Evolutionary conservation across 1,140 invertebrate species (phyloP), one percentile per base, ranked within the genome.

Genomic region (Lordiphosa clarofinis): DNA sequence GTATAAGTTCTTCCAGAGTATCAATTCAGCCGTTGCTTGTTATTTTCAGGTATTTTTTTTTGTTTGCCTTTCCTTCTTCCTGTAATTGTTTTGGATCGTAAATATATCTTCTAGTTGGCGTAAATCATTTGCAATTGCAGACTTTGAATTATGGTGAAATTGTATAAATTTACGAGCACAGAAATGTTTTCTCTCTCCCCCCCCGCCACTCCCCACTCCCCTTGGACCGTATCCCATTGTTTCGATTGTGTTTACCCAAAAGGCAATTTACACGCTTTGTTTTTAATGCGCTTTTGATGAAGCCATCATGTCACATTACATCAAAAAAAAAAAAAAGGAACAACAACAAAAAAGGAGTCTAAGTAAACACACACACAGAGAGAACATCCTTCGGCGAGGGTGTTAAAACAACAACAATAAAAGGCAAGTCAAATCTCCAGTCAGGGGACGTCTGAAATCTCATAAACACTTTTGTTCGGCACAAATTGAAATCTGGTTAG

Each of bases 251-350:
- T 65, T 70, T 70, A 53, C 46, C 43, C 33, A 49, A 46, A 43
- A 52, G 36, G 53, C 63, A 59, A 70, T 70, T 70, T 70, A 66
- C 57, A 70, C 69, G 64, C 58, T 74, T 81, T 79, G 76, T 84
- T 84, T 82, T 84, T 84, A 84, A 86, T 86, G 79, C 73, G 67
- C 81, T 86, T 86, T 86, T 86, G 81, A 86, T 86, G 74, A 75
- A 86, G 74, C 71, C 81, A 86, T 86, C 81, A 86, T 86, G 79
- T 86, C 81, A 86, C 74, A 86, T 86, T 86, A 86, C 81, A 86
- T 78, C 73, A 82, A 84, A 76, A 70, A 38, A 64, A 15, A 15
- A 1, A 15, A 15, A 15, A 15, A 15, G 2, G 2, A 15, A 15
- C 1, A 15, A 15, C 15, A 15, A 15, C 15, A 15, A 15, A 15